Base-by-base conservation (phyloP, 2,888 invertebrate species). In the Hirtodrosophila cameraria region DNA sequence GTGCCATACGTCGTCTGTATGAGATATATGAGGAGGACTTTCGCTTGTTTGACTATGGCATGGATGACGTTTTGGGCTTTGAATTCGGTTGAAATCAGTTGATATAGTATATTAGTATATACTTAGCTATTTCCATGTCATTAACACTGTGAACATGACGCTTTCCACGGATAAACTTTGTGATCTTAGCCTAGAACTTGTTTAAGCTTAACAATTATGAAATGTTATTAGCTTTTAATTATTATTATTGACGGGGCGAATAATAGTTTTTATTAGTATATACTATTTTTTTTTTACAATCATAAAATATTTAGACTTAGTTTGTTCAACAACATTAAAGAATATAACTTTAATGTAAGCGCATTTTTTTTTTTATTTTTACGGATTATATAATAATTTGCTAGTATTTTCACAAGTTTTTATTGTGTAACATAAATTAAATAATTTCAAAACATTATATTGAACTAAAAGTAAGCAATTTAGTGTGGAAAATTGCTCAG, bases 1-100 rank as follows among this genome's bases (percentile, higher is more conserved):
- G 93, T 16, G 93, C 95, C 61, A 94, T 96, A 50, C 92, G 94
- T 60, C 93, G 93, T 71, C 91, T 97, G 36, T 95, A 95, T 83
- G 93, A 94, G 80, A 91, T 96, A 35, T 97, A 97, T 90, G 93
- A 93, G 83, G 91, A 93, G 46, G 97, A 97, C 91, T 96, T 96
- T 88, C 94, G 94, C 85, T 91, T 97, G 83, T 97, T 97, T 88
- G 94, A 95, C 74, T 97, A 97, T 81, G 93, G 94, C 66, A 89
- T 96, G 63, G 94, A 95, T 68, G 94, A 95, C 83, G 93, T 96
- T 38, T 92, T 96, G 15, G 96, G 96, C 1, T 96, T 94, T 88
- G 96, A 96, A 90, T 92, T 96, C 76, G 96, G 94, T 25, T 89
- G 39, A 82, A 3, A n/a, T 27, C 3, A 1, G 8, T 27, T 60